Percentiles rank a stretch among this genome's conserved stretches.
These are phyloP conservation scores for Marmota flaviventris DNA, from an alignment of 2,113 vertebrate species.

Conservation along the genomic window DNA sequence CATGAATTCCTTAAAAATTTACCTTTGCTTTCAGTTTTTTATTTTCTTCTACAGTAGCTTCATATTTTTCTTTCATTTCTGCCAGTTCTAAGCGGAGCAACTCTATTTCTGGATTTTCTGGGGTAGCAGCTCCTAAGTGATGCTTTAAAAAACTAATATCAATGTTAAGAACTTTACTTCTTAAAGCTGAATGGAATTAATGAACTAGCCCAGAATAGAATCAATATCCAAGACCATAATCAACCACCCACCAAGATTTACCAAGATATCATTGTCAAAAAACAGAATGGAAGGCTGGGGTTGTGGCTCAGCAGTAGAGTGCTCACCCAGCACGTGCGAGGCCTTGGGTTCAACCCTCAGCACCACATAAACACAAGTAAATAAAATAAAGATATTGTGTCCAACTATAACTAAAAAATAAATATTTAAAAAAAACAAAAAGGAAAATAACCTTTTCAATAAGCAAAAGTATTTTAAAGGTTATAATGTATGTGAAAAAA, in stretches of 20 bases:
- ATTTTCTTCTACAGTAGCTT: conserved; percentile 95
- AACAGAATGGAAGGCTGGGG: background rate
- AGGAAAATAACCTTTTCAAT: conserved; percentile 58
- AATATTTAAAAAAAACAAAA: background rate
- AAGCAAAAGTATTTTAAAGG: conserved; percentile 34
- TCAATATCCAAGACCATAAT: conserved; percentile 6
- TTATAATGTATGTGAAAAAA: conserved; percentile 56
- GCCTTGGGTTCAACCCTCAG: too few relatives aligned
- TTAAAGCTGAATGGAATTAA: conserved; percentile 51
- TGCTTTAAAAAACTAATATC: conserved; percentile 95
- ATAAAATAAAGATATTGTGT: too few relatives aligned
- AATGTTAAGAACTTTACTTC: conserved; percentile 87
- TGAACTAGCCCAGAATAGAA: conserved; percentile 29
- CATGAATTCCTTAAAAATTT: conserved; percentile 74
- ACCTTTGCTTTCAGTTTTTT: conserved; percentile 94
- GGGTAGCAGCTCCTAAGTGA: conserved; percentile 91
- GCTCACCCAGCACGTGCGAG: too few relatives aligned
- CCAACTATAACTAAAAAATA: too few relatives aligned
- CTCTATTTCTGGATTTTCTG: conserved; percentile 92
- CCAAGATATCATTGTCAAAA: background rate
- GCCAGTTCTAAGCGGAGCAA: conserved; percentile 92
- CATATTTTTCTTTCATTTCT: conserved; percentile 94
- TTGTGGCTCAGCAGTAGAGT: too few relatives aligned
- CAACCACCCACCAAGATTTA: conserved; percentile 31
- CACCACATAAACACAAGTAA: too few relatives aligned